These are phyloP conservation scores for Drosophila nr. perissopoda DNA, from an alignment of 2,888 invertebrate species.

Conservation along the genomic window DNA sequence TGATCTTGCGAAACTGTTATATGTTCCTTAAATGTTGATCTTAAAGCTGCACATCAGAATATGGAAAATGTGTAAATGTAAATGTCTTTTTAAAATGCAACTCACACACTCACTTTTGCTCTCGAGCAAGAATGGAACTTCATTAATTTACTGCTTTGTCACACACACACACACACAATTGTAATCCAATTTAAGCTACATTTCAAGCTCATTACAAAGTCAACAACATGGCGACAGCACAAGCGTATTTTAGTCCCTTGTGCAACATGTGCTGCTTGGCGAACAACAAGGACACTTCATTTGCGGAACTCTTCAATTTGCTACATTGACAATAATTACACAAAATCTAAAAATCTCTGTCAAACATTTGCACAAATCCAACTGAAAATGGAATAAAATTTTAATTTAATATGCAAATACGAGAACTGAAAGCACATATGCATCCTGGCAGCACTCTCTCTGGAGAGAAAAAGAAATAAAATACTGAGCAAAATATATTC, in stretches of 20 bases:
- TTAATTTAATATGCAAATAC: slow-evolving; percentile 70
- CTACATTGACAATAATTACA: slow-evolving; percentile 61
- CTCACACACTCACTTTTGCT: neutral
- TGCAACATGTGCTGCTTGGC: slow-evolving; percentile 4
- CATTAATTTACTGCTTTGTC: slow-evolving; percentile 47
- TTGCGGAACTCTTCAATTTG: slow-evolving; percentile 36
- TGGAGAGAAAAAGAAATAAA: neutral
- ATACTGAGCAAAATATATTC: slow-evolving; percentile 54
- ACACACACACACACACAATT: slow-evolving; percentile 1
- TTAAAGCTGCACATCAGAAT: neutral
- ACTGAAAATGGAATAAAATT: slow-evolving; percentile 45
- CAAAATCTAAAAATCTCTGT: slow-evolving; percentile 56
- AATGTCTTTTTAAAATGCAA: neutral
- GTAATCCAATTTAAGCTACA: slow-evolving; percentile 46
- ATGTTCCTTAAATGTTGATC: no score
- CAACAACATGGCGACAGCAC: slow-evolving; percentile 30
- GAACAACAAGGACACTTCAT: slow-evolving; percentile 49
- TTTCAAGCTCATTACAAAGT: slow-evolving; percentile 50
- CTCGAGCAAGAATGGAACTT: slow-evolving; percentile 31
- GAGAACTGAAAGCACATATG: slow-evolving; percentile 44
- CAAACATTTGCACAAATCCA: slow-evolving; percentile 66
- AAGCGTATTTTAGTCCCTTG: slow-evolving; percentile 14
- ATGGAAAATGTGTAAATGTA: neutral
- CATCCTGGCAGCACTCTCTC: slow-evolving; percentile 10
- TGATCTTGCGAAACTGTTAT: neutral